Evolutionary conservation across 2,888 invertebrate species (phyloP).

Genomic region (Epicampocera succincta): DNA sequence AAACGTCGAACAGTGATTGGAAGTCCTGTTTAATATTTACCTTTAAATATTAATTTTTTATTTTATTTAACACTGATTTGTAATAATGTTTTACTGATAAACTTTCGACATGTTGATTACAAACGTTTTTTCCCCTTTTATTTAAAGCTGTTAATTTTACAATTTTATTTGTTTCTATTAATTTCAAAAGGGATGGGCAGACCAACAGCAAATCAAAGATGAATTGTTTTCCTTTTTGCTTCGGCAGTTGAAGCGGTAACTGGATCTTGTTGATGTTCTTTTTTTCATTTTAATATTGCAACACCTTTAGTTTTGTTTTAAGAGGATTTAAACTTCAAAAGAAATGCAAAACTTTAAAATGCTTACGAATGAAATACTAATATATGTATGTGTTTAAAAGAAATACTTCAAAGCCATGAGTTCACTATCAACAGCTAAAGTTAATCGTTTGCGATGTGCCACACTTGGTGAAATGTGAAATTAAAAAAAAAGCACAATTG

Average conservation of each 20-base stretch:
- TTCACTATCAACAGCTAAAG: slow-evolving; percentile 43
- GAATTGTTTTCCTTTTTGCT: slow-evolving; percentile 23
- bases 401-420: slow-evolving; percentile 52
- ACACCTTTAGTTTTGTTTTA: slow-evolving; percentile 50
- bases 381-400: slow-evolving; percentile 2
- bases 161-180: neutral
- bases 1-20: neutral
- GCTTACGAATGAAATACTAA: slow-evolving; percentile 20
- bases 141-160: neutral
- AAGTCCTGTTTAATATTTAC: neutral
- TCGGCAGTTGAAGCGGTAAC: slow-evolving; percentile 45
- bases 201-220: slow-evolving; percentile 27
- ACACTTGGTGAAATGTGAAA: slow-evolving; percentile 6
- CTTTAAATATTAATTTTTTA: neutral
- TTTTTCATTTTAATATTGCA: slow-evolving; percentile 18
- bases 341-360: slow-evolving; percentile 50
- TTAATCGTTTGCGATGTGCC: slow-evolving; percentile 50
- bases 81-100: too few species aligned
- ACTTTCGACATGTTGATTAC: too few species aligned
- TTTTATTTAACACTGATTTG: too few species aligned
- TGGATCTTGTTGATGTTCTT: slow-evolving; percentile 41
- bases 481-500: neutral
- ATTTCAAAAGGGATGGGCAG: neutral
- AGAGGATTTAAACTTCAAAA: slow-evolving; percentile 64
- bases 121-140: too few species aligned